These are phyloP conservation scores for Drosophila kurseongensis DNA, from an alignment of 1,140 invertebrate species.

Conservation along the genomic window DNA sequence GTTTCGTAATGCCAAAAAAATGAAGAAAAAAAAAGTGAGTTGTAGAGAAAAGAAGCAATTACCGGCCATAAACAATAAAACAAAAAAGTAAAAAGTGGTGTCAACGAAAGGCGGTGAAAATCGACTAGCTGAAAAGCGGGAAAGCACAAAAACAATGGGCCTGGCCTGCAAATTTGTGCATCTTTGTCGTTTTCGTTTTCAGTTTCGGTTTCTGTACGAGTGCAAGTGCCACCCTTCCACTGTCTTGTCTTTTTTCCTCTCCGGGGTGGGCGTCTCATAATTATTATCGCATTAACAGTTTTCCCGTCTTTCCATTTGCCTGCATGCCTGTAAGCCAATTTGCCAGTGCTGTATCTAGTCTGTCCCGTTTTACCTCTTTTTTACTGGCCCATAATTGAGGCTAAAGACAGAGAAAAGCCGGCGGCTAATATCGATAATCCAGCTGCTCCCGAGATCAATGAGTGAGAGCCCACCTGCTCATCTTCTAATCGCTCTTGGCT, in stretches of 20 bases:
- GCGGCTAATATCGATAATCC: constrained; percentile 29
- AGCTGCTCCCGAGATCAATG: constrained; percentile 1
- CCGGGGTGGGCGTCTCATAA: constrained; percentile 16
- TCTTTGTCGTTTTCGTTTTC: constrained; percentile 24
- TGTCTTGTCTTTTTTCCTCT: background rate
- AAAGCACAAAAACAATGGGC: constrained; percentile 13
- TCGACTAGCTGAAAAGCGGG: constrained; percentile 20
- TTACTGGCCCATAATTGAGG: constrained; percentile 33
- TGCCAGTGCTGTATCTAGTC: constrained; percentile 11
- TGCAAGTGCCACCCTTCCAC: background rate
- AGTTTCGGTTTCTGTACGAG: background rate
- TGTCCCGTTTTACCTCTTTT: constrained; percentile 12
- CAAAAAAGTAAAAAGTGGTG: constrained; percentile 38
- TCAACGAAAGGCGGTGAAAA: constrained; percentile 45
- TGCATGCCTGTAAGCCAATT: constrained; percentile 38
- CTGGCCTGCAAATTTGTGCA: constrained; percentile 16
- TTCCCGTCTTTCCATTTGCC: constrained; percentile 11
- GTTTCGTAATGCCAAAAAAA: constrained; percentile 30
- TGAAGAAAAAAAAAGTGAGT: background rate
- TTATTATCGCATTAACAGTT: constrained; percentile 57
- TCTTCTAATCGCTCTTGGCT: background rate
- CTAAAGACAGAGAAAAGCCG: constrained; percentile 33
- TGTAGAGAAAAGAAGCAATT: constrained; percentile 22
- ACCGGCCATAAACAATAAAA: constrained; percentile 18
- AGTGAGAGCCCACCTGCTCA: constrained; percentile 2